phyloP scores from a whole-genome alignment of 1,140 invertebrate species.

The Papilio polytes region DNA sequence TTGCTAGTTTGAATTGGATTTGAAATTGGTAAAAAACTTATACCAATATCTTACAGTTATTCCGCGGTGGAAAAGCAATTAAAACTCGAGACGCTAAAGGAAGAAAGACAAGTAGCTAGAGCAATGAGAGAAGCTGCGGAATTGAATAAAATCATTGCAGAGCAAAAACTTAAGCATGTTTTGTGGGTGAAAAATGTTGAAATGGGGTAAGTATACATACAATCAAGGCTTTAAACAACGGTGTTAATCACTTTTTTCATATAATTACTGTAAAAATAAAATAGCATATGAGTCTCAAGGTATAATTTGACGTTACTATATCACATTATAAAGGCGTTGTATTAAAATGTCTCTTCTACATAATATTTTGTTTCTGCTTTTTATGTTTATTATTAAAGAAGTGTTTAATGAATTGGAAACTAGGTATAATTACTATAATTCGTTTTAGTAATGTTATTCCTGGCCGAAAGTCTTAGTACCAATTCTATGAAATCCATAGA shows the following conservation, averaged over 20 bases:
- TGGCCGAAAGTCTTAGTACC: background rate
- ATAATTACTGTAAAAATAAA: too few species aligned
- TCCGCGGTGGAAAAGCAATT: conserved; percentile 64
- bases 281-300: too few species aligned
- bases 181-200: conserved; percentile 76
- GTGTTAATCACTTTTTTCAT: too few species aligned
- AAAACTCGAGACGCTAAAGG: conserved; percentile 75
- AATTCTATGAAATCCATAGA: background rate
- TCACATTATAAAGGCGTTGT: too few species aligned
- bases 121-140: conserved; percentile 80
- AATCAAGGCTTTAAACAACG: background rate
- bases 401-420: background rate
- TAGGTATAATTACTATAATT: background rate
- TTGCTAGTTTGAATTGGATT: background rate
- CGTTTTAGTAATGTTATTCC: background rate
- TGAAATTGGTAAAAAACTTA: background rate
- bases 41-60: conserved; percentile 51
- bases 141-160: conserved; percentile 80
- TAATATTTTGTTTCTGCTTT: too few species aligned
- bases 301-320: too few species aligned
- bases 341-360: too few species aligned
- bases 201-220: conserved; percentile 62
- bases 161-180: conserved; percentile 77
- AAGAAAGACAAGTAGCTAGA: conserved; percentile 70
- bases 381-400: too few species aligned